phyloP scores from a whole-genome alignment of 1,140 invertebrate genomes.

The Pseudomyrmex gracilis region DNA sequence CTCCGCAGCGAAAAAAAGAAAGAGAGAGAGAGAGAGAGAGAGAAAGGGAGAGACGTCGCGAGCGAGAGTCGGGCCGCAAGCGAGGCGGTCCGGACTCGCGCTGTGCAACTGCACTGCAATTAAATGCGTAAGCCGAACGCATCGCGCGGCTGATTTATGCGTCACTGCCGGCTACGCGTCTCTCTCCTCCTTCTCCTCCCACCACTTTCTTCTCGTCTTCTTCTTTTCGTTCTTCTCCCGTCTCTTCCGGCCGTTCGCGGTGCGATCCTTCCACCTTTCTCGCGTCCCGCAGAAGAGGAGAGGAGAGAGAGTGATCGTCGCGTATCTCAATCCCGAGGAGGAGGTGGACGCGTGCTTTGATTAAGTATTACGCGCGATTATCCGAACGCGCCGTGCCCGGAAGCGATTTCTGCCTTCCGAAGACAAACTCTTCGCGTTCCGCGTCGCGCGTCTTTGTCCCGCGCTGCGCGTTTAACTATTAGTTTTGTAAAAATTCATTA shows the following conservation, averaged over 20 bases:
- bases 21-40: conserved; percentile 6
- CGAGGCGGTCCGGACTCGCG: conserved; percentile 41
- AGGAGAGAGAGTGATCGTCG: conserved; percentile 59
- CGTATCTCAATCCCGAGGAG: conserved; percentile 73
- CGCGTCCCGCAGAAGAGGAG: conserved; percentile 15
- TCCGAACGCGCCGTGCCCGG: conserved; percentile 59
- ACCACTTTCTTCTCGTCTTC: not conserved
- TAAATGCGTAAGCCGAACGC: conserved; percentile 70
- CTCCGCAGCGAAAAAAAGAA: not conserved
- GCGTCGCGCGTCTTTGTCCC: not conserved
- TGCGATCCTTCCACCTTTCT: conserved; percentile 45
- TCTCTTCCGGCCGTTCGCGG: conserved; percentile 24
- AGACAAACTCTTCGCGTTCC: conserved; percentile 17
- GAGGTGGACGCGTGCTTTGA: conserved; percentile 67
- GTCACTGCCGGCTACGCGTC: conserved; percentile 74
- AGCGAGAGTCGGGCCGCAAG: conserved; percentile 45
- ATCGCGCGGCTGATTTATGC: conserved; percentile 71
- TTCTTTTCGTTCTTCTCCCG: not conserved
- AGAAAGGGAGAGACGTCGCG: conserved; percentile 53
- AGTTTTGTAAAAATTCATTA: not conserved
- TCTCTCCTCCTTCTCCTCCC: conserved; percentile 1
- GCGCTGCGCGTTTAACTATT: not conserved
- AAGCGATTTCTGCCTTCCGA: conserved; percentile 25
- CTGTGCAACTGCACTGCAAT: conserved; percentile 68
- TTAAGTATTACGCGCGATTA: conserved; percentile 74